Conservation (phyloP, 2,113 vertebrate species). For the Phalacrocorax carbo region DNA sequence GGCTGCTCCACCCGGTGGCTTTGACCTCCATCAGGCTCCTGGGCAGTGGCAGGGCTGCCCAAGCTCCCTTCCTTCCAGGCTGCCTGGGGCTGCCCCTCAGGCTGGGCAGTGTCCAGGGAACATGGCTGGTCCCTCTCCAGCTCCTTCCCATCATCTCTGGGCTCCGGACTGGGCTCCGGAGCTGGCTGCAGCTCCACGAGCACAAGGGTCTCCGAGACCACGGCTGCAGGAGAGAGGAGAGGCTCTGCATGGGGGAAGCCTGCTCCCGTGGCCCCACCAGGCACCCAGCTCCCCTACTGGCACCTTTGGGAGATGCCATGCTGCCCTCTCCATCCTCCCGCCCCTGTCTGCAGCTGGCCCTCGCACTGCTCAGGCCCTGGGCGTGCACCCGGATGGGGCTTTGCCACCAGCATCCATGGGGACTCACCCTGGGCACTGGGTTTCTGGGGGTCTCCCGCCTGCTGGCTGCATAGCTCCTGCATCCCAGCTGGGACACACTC, state of each 20-base stretch:
- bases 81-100: neutral
- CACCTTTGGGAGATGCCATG: neutral
- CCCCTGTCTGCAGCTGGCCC: neutral
- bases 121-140: neutral
- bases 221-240: slow-evolving; percentile 39
- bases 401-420: neutral
- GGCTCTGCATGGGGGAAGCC: neutral
- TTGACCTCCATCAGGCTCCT: neutral
- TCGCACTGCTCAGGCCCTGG: neutral
- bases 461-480: slow-evolving; percentile 58
- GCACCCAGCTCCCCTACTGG: fast-evolving
- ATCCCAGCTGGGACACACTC: slow-evolving; percentile 48
- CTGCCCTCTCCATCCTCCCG: neutral
- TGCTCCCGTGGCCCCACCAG: neutral
- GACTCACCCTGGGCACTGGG: slow-evolving; percentile 11
- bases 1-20: neutral
- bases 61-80: neutral
- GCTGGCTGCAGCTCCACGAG: slow-evolving; percentile 70
- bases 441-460: slow-evolving; percentile 1
- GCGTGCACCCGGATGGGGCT: fast-evolving
- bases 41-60: fast-evolving
- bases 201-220: slow-evolving; percentile 71
- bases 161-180: neutral
- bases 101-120: neutral
- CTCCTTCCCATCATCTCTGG: neutral